Conservation (phyloP, 2,113 vertebrate genomes). For the Amphiprion percula region DNA sequence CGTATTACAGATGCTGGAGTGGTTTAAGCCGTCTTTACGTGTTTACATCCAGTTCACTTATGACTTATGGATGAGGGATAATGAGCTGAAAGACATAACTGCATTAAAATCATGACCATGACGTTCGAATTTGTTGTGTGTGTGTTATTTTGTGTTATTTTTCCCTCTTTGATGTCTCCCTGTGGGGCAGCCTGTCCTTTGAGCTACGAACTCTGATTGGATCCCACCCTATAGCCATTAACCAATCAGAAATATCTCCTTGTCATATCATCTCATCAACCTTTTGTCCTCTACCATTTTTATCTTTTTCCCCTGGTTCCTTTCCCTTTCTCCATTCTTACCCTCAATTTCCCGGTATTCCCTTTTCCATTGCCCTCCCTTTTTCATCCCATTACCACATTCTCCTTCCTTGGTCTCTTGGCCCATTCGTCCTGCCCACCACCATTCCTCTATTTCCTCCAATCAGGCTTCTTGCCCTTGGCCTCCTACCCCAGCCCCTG, state of each 20-base stretch:
- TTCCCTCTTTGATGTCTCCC: neutral
- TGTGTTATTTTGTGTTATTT: neutral
- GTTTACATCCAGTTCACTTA: conserved; percentile 40
- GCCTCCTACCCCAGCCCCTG: neutral
- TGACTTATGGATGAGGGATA: conserved; percentile 50
- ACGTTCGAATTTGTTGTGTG: neutral
- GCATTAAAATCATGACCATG: conserved; percentile 16
- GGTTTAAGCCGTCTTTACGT: conserved; percentile 20
- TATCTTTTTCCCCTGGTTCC: neutral
- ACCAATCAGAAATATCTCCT: conserved; percentile 51
- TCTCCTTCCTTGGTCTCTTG: conserved; percentile 2
- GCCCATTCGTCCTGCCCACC: conserved; percentile 18
- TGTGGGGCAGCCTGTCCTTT: conserved; percentile 12
- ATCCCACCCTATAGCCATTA: conserved; percentile 26
- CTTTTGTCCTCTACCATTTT: conserved; percentile 43
- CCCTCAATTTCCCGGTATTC: neutral
- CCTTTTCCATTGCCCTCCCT: neutral
- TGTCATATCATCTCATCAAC: conserved; percentile 36
- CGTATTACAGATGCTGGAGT: conserved; percentile 6
- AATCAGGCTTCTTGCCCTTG: conserved; percentile 45
- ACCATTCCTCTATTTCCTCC: conserved; percentile 29
- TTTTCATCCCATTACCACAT: conserved; percentile 34
- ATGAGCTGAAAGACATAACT: conserved; percentile 28
- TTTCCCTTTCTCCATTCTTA: conserved; percentile 3
- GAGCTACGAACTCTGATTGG: conserved; percentile 35